A percentile compares a stretch with the other conserved stretches of the same genome.
phyloP scores from a whole-genome alignment of 2,113 vertebrate species.

The Myiagra hebetior region DNA sequence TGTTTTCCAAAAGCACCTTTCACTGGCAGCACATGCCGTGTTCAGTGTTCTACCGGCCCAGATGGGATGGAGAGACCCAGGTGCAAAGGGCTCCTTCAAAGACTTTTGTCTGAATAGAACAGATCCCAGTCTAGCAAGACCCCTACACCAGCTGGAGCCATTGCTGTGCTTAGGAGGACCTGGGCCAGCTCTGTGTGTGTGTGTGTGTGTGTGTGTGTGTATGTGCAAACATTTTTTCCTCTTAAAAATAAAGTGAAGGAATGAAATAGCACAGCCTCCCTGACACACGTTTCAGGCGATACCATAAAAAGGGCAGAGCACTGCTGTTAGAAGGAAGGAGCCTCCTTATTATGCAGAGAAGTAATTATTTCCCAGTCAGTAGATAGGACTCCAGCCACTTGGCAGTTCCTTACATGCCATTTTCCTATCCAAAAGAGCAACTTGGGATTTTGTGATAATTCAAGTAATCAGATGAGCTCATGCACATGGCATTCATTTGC shows the following conservation, averaged over 20 bases:
- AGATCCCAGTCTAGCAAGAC: background rate
- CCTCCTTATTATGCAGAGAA: slow-evolving; percentile 17
- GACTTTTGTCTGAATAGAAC: background rate
- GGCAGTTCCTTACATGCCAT: slow-evolving; percentile 9
- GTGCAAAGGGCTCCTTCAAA: background rate
- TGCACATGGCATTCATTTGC: slow-evolving; percentile 41
- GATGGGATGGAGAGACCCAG: background rate
- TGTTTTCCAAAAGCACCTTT: background rate
- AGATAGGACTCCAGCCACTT: slow-evolving; percentile 52
- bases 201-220: background rate
- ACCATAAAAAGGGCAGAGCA: background rate
- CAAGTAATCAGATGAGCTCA: slow-evolving; percentile 53
- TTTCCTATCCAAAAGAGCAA: slow-evolving; percentile 47
- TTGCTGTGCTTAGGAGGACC: background rate
- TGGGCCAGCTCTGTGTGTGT: background rate
- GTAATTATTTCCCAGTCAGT: slow-evolving; percentile 51
- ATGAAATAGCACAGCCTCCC: background rate
- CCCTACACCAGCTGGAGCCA: background rate
- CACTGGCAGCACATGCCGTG: rapidly evolving
- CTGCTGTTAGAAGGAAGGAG: background rate
- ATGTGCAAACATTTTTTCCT: rapidly evolving
- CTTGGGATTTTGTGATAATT: slow-evolving; percentile 60
- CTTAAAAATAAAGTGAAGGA: background rate
- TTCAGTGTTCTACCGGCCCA: background rate
- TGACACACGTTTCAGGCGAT: background rate